Percentiles rank a stretch among this genome's conserved stretches.
phyloP scores from a whole-genome alignment of 2,888 invertebrate species.

The Cynaeus angustus region DNA sequence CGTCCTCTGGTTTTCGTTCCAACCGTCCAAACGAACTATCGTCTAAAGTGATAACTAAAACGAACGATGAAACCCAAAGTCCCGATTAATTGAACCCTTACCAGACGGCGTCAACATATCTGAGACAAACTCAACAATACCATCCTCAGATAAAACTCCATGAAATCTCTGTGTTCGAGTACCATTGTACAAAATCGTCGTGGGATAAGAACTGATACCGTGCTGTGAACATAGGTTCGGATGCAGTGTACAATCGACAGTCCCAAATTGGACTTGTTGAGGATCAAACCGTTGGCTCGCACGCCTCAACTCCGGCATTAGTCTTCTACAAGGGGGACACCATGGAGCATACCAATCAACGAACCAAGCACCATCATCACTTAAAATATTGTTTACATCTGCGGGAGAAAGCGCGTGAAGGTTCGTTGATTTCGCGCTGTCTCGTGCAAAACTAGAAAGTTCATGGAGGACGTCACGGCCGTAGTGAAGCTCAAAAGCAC shows the following conservation, averaged over 20 bases:
- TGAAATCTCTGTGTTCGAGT: constrained; percentile 74
- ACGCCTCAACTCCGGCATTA: constrained; percentile 80
- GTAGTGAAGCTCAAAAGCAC: constrained; percentile 84
- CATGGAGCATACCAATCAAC: constrained; percentile 86
- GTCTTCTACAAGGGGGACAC: constrained; percentile 84
- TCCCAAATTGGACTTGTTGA: constrained; percentile 75
- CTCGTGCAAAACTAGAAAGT: constrained; percentile 78
- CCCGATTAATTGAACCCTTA: constrained; percentile 59
- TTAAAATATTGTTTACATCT: constrained; percentile 76
- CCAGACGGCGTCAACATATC: constrained; percentile 74
- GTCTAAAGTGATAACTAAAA: constrained; percentile 74
- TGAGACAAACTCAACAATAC: constrained; percentile 79
- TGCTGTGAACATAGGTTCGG: constrained; percentile 75
- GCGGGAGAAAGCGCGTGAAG: constrained; percentile 78
- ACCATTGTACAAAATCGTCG: constrained; percentile 79
- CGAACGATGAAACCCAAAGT: neutral
- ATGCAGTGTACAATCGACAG: constrained; percentile 81
- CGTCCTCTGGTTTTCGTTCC: constrained; percentile 72
- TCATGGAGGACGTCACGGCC: constrained; percentile 77
- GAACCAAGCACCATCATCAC: constrained; percentile 77
- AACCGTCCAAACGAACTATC: constrained; percentile 75
- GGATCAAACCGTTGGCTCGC: constrained; percentile 75
- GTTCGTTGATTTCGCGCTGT: constrained; percentile 75
- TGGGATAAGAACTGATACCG: constrained; percentile 80
- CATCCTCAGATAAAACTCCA: constrained; percentile 75